Conservation (phyloP, 2,113 vertebrate species). For the Gnathonemus longibarbis region DNA sequence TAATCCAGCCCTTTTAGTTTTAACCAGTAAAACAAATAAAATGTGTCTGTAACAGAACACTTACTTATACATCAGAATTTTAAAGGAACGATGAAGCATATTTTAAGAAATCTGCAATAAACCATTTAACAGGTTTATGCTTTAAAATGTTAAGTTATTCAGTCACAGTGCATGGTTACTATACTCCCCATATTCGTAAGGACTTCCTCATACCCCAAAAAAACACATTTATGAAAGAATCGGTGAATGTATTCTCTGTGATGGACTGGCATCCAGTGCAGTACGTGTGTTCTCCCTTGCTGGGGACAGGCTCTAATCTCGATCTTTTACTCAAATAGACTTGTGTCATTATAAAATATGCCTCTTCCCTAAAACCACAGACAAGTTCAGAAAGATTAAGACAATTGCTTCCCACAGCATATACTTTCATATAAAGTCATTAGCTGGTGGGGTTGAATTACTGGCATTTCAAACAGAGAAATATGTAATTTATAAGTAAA, state of each 20-base stretch:
- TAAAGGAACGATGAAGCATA: neutral
- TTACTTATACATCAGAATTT: neutral
- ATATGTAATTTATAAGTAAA: neutral
- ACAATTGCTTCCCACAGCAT: neutral
- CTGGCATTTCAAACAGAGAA: neutral
- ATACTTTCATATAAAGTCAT: neutral
- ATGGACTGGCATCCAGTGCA: neutral
- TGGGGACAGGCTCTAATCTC: neutral
- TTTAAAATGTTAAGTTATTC: neutral
- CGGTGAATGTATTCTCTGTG: neutral
- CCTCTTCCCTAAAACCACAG: neutral
- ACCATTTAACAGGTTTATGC: neutral
- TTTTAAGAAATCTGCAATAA: neutral
- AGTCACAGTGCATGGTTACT: neutral
- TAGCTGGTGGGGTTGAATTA: neutral
- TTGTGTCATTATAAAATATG: neutral
- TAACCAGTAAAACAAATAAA: neutral
- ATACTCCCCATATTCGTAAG: neutral
- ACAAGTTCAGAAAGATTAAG: neutral
- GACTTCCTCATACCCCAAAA: neutral
- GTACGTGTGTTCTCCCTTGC: neutral
- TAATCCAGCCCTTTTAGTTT: neutral
- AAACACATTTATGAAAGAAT: neutral
- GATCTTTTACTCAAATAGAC: neutral
- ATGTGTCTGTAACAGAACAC: neutral